A percentile compares a stretch with the other conserved stretches of the same genome.
These are phyloP conservation scores for Acanthurus leucopareius DNA, from an alignment of 2,797 vertebrate genomes.

Conservation along the genomic window DNA sequence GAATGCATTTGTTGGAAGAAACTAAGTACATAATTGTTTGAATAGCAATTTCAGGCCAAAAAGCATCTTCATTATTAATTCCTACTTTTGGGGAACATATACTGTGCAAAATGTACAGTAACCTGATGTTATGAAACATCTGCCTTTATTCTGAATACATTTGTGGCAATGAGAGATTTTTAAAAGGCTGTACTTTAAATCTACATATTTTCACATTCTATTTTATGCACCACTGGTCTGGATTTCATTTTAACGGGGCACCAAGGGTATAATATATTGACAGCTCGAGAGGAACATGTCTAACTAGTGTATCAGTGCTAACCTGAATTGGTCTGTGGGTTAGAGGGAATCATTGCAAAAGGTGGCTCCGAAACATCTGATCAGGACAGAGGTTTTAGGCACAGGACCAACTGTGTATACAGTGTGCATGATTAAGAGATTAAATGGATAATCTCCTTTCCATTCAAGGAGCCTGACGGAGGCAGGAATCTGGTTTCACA, in stretches of 20 bases:
- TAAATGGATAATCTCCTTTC: conserved; percentile 78
- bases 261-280: conserved; percentile 58
- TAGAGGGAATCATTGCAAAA: conserved; percentile 63
- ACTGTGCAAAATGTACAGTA: conserved; percentile 83
- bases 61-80: conserved; percentile 92
- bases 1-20: conserved; percentile 91
- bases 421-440: conserved; percentile 79
- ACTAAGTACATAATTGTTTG: conserved; percentile 92
- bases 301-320: conserved; percentile 39
- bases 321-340: conserved; percentile 63
- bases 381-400: conserved; percentile 73
- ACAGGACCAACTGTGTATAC: conserved; percentile 68
- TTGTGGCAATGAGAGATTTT: conserved; percentile 73
- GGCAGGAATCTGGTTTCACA: conserved; percentile 72
- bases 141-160: conserved; percentile 79
- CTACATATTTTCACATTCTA: conserved; percentile 76
- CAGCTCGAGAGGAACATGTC: conserved; percentile 59
- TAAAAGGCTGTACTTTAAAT: conserved; percentile 74
- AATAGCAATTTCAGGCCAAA: conserved; percentile 89
- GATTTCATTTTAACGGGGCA: conserved; percentile 77
- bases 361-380: conserved; percentile 62
- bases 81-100: conserved; percentile 85
- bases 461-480: conserved; percentile 71
- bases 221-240: conserved; percentile 72
- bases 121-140: conserved; percentile 76